Percentiles rank a stretch among this genome's conserved stretches.
phyloP scores from a whole-genome alignment of 2,113 vertebrate genomes.

The Pycnonotus jocosus region DNA sequence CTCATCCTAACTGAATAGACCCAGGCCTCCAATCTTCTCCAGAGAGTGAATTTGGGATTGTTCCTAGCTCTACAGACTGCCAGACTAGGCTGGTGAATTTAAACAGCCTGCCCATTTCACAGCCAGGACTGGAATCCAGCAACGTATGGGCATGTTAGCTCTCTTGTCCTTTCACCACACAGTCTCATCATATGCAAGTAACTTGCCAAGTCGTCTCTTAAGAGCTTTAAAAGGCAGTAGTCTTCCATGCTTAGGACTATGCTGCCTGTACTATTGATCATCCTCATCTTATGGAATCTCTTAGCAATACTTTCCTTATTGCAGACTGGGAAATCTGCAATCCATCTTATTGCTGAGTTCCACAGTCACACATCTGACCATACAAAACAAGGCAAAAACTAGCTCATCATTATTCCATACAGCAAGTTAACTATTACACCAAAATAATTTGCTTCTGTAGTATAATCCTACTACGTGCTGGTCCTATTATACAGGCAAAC shows the following conservation, averaged over 20 bases:
- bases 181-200: background rate
- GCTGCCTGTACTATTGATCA: background rate
- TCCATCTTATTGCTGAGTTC: background rate
- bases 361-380: background rate
- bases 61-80: background rate
- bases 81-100: background rate
- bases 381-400: background rate
- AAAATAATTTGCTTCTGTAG: background rate
- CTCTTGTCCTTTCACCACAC: background rate
- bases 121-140: background rate
- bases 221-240: background rate
- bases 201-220: background rate
- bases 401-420: background rate
- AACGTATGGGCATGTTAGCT: accelerated
- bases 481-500: background rate
- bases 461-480: background rate
- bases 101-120: background rate
- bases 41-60: background rate
- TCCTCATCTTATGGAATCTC: background rate
- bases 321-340: too few relatives aligned
- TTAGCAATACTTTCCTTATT: background rate
- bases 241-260: background rate
- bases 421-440: background rate
- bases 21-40: background rate
- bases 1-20: background rate